Percentiles rank a stretch among this genome's conserved stretches.
Conservation (phyloP, 2,797 vertebrate genomes). For the Anolis apletophallus region DNA sequence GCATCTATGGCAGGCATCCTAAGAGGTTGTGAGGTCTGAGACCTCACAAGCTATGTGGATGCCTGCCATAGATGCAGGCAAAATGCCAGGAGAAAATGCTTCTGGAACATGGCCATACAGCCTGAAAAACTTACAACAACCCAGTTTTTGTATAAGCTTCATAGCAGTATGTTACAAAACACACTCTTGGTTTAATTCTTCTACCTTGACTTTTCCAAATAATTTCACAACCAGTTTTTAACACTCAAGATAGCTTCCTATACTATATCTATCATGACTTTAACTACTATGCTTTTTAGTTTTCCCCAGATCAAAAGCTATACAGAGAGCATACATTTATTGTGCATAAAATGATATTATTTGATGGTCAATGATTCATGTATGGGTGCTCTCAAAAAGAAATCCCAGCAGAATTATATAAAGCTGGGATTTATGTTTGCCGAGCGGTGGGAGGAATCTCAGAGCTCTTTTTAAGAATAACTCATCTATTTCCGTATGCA, state of each 20-base stretch:
- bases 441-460: no score
- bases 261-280: background rate
- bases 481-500: no score
- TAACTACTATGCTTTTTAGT: background rate
- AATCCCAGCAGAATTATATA: background rate
- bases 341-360: background rate
- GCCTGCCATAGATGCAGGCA: no score
- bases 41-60: no score
- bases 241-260: background rate
- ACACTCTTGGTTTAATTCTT: background rate
- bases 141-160: background rate
- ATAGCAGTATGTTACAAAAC: background rate
- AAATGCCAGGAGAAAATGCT: no score
- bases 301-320: background rate
- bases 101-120: no score
- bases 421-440: constrained; percentile 26
- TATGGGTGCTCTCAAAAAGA: constrained; percentile 18
- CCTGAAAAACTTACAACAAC: no score
- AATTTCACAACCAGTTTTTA: background rate
- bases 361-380: constrained; percentile 36
- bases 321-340: background rate
- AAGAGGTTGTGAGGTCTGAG: no score
- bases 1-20: no score
- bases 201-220: background rate
- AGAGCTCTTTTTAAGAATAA: no score